These are phyloP conservation scores for Todiramphus saurophagus DNA, from an alignment of 2,113 vertebrate genomes.

Conservation along the genomic window DNA sequence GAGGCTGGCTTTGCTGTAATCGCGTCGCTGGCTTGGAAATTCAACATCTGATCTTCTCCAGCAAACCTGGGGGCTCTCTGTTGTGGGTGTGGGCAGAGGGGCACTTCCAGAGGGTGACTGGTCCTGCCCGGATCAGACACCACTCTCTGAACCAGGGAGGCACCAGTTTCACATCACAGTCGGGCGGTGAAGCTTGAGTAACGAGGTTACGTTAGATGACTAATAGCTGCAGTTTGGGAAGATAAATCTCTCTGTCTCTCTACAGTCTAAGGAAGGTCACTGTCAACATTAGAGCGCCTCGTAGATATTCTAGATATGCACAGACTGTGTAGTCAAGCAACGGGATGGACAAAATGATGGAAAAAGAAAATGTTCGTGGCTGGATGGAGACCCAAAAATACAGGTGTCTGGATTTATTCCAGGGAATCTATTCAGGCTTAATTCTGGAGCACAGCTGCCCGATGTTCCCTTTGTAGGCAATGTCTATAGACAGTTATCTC, in stretches of 20 bases:
- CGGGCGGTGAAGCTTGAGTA: rapidly evolving
- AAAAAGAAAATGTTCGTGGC: background rate
- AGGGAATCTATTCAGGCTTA: background rate
- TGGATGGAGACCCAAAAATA: background rate
- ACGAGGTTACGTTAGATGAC: background rate
- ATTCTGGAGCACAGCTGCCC: background rate
- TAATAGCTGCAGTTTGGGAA: background rate
- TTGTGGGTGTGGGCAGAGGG: rapidly evolving
- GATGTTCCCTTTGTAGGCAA: rapidly evolving
- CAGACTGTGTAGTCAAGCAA: background rate
- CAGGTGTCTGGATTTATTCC: background rate
- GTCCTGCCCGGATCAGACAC: background rate
- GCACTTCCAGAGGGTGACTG: rapidly evolving
- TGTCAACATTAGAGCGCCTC: background rate
- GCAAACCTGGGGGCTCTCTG: background rate
- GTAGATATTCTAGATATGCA: rapidly evolving
- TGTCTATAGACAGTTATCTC: background rate
- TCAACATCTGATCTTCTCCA: background rate
- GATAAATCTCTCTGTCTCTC: background rate
- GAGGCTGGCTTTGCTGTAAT: background rate
- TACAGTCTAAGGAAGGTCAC: background rate
- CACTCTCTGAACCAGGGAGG: background rate
- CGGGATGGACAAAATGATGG: background rate
- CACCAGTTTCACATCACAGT: background rate
- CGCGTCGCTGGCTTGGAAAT: background rate